Evolutionary conservation across 2,797 vertebrate genomes (phyloP).

Genomic region (Eulemur coronatus): DNA sequence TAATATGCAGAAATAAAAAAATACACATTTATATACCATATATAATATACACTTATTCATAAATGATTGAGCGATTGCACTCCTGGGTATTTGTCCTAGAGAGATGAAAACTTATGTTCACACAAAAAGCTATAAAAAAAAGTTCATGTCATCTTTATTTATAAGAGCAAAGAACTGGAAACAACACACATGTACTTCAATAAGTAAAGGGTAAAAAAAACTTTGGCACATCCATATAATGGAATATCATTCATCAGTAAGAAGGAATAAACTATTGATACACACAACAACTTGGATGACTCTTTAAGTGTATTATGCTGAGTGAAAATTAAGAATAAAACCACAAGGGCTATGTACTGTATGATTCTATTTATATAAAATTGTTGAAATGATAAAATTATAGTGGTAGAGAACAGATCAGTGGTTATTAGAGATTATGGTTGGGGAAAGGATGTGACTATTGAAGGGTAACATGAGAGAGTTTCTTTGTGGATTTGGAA

Average conservation of each 20-base stretch:
- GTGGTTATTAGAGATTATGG: not conserved
- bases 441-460: not conserved
- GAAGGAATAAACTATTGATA: not conserved
- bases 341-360: not conserved
- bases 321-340: not conserved
- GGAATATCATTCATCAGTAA: not conserved
- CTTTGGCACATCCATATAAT: not conserved
- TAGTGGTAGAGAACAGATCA: not conserved
- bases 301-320: not conserved
- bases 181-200: not conserved
- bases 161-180: not conserved
- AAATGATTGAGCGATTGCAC: not conserved
- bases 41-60: too few relatives aligned
- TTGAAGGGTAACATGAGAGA: not conserved
- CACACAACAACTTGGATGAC: not conserved
- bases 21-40: too few relatives aligned
- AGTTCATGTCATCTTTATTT: not conserved
- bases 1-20: too few relatives aligned
- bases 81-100: not conserved
- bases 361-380: not conserved
- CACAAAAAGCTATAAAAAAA: not conserved
- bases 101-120: not conserved
- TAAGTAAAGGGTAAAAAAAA: not conserved
- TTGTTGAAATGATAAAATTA: not conserved
- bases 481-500: not conserved